A percentile compares a stretch with the other conserved stretches of the same genome.
Evolutionary conservation across 2,113 vertebrate genomes (phyloP).

Genomic region (Leucosticte australis): DNA sequence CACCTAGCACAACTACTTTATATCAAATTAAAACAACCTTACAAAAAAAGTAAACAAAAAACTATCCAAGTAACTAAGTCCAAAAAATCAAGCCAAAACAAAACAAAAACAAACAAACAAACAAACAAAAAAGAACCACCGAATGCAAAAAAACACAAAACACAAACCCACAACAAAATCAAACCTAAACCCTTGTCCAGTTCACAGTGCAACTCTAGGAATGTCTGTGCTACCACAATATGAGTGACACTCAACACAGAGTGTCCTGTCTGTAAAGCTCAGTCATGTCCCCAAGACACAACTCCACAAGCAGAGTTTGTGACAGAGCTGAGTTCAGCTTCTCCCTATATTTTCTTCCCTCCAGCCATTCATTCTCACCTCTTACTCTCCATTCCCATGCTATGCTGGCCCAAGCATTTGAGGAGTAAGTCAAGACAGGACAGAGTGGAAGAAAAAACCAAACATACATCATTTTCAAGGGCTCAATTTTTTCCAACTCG

Average conservation of each 20-base stretch:
- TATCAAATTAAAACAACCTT: neutral
- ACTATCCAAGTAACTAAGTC: no score
- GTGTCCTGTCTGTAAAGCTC: neutral
- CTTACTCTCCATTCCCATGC: neutral
- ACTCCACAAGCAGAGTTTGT: neutral
- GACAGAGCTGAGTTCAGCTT: neutral
- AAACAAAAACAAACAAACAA: no score
- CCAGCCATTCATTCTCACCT: neutral
- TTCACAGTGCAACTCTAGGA: neutral
- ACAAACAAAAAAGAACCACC: neutral
- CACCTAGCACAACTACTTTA: neutral
- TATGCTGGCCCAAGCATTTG: neutral
- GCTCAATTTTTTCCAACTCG: neutral
- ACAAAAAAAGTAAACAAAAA: neutral
- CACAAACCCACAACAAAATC: neutral
- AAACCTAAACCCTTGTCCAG: neutral
- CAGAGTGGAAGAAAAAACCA: neutral
- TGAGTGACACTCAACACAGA: neutral
- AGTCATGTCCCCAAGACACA: neutral
- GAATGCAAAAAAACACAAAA: neutral
- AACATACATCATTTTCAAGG: neutral
- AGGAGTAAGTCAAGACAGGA: neutral
- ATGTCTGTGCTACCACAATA: neutral
- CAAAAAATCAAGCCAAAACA: neutral
- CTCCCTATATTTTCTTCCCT: neutral